These are phyloP conservation scores for Cariama cristata DNA, from an alignment of 2,113 vertebrate species.

Conservation along the genomic window DNA sequence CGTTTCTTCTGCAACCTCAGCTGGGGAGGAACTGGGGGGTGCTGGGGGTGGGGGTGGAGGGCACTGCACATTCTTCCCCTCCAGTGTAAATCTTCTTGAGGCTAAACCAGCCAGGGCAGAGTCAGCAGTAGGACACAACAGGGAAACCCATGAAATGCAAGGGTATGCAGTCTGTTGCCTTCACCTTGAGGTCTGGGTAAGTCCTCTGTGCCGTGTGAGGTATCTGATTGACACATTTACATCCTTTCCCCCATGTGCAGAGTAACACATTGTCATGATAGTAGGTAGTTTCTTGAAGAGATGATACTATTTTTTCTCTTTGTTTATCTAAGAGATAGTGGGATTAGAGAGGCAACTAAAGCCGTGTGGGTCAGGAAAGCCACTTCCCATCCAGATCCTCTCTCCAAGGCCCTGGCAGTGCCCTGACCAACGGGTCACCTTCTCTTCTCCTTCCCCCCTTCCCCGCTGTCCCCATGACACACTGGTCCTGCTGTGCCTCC, in stretches of 20 bases:
- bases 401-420: background rate
- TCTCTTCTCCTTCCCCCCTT: background rate
- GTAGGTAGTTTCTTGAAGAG: background rate
- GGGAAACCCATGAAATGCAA: background rate
- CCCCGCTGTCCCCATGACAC: background rate
- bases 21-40: fast-evolving
- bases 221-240: background rate
- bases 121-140: background rate
- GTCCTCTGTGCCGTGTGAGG: background rate
- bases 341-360: background rate
- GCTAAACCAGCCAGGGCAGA: background rate
- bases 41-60: background rate
- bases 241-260: fast-evolving
- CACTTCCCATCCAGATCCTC: background rate
- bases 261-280: background rate
- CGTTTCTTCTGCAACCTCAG: background rate
- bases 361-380: background rate
- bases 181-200: background rate
- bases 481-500: background rate
- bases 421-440: background rate
- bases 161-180: background rate
- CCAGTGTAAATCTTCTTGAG: background rate
- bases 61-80: background rate
- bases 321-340: background rate
- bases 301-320: background rate